Evolutionary conservation across 2,888 invertebrate species (phyloP).

Genomic region (Dusona sp.): DNA sequence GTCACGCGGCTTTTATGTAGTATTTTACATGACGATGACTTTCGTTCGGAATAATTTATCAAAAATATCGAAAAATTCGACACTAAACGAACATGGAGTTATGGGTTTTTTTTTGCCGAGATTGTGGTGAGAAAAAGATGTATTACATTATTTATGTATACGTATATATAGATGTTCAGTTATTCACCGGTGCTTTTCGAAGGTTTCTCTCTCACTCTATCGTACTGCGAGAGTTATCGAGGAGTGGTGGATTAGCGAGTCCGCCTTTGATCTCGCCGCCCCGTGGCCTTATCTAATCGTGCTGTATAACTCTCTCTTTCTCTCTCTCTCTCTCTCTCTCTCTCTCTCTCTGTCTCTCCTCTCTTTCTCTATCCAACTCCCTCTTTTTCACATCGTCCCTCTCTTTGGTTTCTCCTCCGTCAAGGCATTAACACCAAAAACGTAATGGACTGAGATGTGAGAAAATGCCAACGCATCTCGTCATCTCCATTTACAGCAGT

Average conservation of each 20-base stretch:
- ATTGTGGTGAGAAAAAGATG: constrained; percentile 57
- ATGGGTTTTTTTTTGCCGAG: constrained; percentile 45
- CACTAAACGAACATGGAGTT: constrained; percentile 40
- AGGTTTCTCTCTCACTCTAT: constrained; percentile 56
- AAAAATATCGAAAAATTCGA: constrained; percentile 50
- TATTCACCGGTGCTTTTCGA: constrained; percentile 63
- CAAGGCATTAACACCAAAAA: constrained; percentile 36
- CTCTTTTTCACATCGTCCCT: constrained; percentile 40
- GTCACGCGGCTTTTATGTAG: constrained; percentile 33
- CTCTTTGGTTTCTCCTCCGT: constrained; percentile 27
- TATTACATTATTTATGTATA: constrained; percentile 33
- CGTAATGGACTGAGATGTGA: constrained; percentile 56
- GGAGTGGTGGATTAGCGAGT: constrained; percentile 84
- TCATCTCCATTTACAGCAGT: constrained; percentile 38
- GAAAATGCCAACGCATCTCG: constrained; percentile 54
- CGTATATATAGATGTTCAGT: constrained; percentile 34
- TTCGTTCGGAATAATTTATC: constrained; percentile 50
- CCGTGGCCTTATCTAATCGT: constrained; percentile 83
- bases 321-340: constrained; percentile 66
- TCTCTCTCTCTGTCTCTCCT: constrained; percentile 55
- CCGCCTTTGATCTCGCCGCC: constrained; percentile 84
- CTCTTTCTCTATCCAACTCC: constrained; percentile 68
- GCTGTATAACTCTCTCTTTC: constrained; percentile 73
- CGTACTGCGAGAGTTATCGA: constrained; percentile 81
- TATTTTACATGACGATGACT: constrained; percentile 22